A percentile compares a stretch with the other conserved stretches of the same genome.
Evolutionary conservation across 1,140 invertebrate genomes (phyloP).

Genomic region (Nasonia giraulti): DNA sequence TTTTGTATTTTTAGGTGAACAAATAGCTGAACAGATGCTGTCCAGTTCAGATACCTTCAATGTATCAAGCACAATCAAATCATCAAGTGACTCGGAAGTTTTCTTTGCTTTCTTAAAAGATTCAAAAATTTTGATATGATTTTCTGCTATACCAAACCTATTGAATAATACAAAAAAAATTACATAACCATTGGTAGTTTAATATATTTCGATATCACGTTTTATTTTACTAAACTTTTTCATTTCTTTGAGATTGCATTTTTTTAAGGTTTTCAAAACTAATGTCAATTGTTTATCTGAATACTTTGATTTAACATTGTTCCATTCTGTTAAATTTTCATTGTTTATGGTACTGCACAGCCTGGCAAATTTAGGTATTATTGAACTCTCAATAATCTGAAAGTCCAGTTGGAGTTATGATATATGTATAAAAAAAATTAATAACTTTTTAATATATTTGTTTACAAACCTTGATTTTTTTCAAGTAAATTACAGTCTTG

Average conservation of each 20-base stretch:
- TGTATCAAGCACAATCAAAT: background rate
- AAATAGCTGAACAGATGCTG: conserved; percentile 18
- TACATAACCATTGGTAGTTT: background rate
- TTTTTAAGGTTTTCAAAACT: conserved; percentile 29
- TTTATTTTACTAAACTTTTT: conserved; percentile 2
- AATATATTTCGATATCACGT: background rate
- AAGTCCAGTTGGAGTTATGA: background rate
- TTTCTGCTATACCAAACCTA: background rate
- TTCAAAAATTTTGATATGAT: background rate
- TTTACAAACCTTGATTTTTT: background rate
- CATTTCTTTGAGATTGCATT: background rate
- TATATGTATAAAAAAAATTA: background rate
- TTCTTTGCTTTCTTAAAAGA: conserved; percentile 7
- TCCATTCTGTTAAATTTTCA: conserved; percentile 5
- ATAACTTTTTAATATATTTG: background rate
- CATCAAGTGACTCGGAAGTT: background rate
- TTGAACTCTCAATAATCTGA: background rate
- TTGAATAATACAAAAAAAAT: background rate
- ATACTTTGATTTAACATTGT: conserved; percentile 32
- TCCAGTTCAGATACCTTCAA: conserved; percentile 5
- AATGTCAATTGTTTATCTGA: background rate
- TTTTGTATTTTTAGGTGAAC: background rate
- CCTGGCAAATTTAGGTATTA: background rate
- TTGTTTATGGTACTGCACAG: background rate
- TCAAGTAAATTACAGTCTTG: background rate